These are phyloP conservation scores for Apteryx mantelli DNA, from an alignment of 2,113 vertebrate genomes.

Conservation along the genomic window DNA sequence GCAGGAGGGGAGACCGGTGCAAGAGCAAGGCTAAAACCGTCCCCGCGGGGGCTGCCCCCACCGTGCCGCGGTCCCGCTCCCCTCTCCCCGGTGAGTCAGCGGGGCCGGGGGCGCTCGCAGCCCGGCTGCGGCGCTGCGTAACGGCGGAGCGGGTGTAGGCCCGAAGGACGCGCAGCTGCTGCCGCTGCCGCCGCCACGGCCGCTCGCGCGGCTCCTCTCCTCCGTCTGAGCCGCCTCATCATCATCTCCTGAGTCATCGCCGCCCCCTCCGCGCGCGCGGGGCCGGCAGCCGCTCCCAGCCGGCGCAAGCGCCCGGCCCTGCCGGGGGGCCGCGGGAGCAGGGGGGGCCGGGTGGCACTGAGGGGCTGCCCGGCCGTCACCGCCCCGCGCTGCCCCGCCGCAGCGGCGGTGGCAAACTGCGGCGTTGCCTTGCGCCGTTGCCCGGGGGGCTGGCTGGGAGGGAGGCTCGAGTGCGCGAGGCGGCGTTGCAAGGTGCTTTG, in stretches of 20 bases:
- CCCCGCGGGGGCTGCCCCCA: not conserved
- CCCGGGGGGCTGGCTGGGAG: no score
- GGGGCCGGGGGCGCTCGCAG: not conserved
- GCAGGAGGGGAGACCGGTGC: not conserved
- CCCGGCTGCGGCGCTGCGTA: conserved; percentile 28
- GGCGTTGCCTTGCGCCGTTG: no score
- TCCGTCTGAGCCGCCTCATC: conserved; percentile 4
- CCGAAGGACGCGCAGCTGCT: conserved; percentile 42
- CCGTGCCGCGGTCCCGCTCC: not conserved
- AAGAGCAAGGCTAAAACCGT: not conserved
- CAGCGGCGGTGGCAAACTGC: no score
- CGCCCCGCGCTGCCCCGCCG: no score
- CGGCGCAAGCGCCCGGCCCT: no score
- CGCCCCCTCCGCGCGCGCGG: conserved; percentile 34
- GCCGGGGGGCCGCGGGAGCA: no score
- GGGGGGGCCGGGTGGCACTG: no score
- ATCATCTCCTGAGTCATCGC: conserved; percentile 60
- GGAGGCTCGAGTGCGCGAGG: no score
- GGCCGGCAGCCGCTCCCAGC: conserved; percentile 29
- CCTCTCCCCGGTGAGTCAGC: conserved; percentile 53
- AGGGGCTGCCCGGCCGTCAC: no score
- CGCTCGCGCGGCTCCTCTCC: conserved; percentile 15
- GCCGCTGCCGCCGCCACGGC: not conserved
- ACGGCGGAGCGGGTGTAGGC: conserved; percentile 11
- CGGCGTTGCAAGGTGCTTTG: no score